Conservation (phyloP, 2,888 invertebrate genomes). For the Brachylomia viminalis region DNA sequence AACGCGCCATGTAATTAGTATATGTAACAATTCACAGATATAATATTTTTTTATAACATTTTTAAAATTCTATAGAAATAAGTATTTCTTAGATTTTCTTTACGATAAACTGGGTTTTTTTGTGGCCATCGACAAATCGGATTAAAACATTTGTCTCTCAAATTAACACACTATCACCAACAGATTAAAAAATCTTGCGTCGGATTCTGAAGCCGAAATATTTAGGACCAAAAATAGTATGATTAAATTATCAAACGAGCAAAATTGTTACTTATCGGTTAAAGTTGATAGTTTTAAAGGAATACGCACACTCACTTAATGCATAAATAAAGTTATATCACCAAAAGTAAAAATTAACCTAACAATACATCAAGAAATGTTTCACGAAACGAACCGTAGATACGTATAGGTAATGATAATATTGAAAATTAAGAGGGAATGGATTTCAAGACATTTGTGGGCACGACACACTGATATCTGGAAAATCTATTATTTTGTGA, state of each 20-base stretch:
- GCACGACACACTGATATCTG: slow-evolving; percentile 32
- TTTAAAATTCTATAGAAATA: too few relatives aligned
- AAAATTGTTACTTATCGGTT: neutral
- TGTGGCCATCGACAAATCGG: neutral
- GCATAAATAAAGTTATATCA: slow-evolving; percentile 46
- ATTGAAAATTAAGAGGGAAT: slow-evolving; percentile 37
- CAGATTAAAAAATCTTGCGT: neutral
- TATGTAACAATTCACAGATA: neutral
- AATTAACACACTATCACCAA: neutral
- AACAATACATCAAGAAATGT: slow-evolving; percentile 19
- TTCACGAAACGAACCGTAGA: slow-evolving; percentile 30
- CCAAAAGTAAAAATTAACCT: slow-evolving; percentile 33
- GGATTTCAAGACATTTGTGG: slow-evolving; percentile 21
- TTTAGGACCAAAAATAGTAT: neutral
- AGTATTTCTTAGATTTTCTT: neutral
- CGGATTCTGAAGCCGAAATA: neutral
- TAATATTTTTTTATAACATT: neutral
- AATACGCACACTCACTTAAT: slow-evolving; percentile 26
- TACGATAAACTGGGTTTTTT: neutral
- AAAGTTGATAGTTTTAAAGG: neutral
- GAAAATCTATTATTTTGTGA: neutral
- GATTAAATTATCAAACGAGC: neutral
- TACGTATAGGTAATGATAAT: slow-evolving; percentile 44
- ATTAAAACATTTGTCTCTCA: neutral
- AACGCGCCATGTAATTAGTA: neutral